Conservation (phyloP, 2,797 vertebrate genomes). For the Falco columbarius region DNA sequence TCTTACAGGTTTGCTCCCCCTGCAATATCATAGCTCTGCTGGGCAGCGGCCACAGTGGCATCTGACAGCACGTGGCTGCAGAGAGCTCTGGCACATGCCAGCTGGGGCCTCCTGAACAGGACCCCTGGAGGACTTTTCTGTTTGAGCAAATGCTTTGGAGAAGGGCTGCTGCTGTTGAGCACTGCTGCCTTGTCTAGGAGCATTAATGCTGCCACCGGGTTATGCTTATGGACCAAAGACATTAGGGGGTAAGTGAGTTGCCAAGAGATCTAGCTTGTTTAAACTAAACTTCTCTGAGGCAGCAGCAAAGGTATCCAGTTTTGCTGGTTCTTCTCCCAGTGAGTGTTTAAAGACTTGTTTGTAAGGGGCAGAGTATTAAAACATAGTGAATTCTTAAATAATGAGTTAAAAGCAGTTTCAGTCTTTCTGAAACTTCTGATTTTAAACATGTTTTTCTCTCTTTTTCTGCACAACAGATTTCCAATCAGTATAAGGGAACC, state of each 20-base stretch:
- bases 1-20: not conserved
- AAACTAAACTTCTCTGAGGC: not conserved
- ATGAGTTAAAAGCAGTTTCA: not conserved
- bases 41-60: not conserved
- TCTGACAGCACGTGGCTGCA: not conserved
- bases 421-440: not conserved
- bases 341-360: not conserved
- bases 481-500: not conserved
- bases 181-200: not conserved
- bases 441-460: not conserved
- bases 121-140: not conserved
- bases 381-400: not conserved
- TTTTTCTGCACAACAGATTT: not conserved
- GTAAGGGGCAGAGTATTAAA: not conserved
- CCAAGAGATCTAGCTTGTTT: not conserved
- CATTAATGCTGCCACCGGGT: not conserved
- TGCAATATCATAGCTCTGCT: no score
- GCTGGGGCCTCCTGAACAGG: not conserved
- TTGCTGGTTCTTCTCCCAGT: not conserved
- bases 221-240: not conserved
- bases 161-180: not conserved
- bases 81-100: not conserved
- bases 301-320: not conserved
- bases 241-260: not conserved
- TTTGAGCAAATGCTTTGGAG: not conserved